These are phyloP conservation scores for Cettia cetti DNA, from an alignment of 2,113 vertebrate genomes.

Conservation along the genomic window DNA sequence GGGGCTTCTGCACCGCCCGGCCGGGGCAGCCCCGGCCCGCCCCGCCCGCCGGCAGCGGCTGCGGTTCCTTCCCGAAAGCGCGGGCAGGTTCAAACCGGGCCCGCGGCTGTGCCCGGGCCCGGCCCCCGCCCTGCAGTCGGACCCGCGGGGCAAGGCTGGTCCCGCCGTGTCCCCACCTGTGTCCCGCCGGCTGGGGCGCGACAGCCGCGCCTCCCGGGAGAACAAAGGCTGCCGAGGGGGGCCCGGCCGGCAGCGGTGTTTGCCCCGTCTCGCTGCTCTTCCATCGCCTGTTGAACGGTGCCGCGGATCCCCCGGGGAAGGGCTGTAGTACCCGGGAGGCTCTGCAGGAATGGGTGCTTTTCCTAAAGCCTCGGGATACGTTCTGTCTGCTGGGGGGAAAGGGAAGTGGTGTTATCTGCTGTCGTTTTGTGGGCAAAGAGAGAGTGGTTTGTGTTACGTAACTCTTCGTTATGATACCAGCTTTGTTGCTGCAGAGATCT, in stretches of 20 bases:
- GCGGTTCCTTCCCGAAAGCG: not conserved
- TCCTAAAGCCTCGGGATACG: not conserved
- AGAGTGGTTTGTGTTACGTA: not conserved
- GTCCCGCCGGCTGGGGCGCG: not conserved
- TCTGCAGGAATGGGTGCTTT: not conserved
- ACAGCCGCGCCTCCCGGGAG: not conserved
- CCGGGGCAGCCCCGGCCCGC: not conserved
- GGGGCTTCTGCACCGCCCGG: not conserved
- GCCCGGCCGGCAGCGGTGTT: not conserved
- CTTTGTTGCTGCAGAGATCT: not conserved
- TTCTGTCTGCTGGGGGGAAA: not conserved
- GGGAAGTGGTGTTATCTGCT: not conserved
- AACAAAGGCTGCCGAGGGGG: not conserved
- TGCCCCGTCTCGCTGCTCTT: accelerated
- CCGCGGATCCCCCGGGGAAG: not conserved
- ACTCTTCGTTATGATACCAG: not conserved
- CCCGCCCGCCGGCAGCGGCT: too few relatives aligned
- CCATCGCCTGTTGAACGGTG: not conserved
- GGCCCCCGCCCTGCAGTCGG: not conserved
- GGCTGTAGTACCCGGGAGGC: not conserved
- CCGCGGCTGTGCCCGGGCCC: not conserved
- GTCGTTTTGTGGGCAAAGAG: not conserved
- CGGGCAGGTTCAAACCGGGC: not conserved
- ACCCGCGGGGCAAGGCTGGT: not conserved
- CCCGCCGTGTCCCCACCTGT: too few relatives aligned